Evolutionary conservation across 1,140 invertebrate genomes (phyloP).

Genomic region (Cyphomyrmex costatus): DNA sequence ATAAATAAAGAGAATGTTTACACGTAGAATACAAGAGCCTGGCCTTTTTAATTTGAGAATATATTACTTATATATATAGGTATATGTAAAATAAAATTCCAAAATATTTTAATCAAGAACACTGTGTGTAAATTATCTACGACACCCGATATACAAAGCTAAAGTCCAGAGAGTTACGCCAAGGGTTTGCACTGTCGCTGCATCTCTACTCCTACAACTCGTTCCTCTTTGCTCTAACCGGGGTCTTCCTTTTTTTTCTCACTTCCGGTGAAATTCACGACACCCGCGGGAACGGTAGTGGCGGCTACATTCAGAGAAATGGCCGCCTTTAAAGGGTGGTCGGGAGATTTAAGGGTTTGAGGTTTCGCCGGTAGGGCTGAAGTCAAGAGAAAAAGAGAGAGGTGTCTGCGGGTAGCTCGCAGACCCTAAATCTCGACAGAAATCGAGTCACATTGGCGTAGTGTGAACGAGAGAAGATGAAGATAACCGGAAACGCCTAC

Average conservation of each 20-base stretch:
- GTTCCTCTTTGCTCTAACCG: constrained; percentile 17
- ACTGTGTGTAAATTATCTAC: constrained; percentile 7
- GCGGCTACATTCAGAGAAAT: constrained; percentile 67
- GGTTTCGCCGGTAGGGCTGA: constrained; percentile 52
- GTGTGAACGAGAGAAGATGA: constrained; percentile 68
- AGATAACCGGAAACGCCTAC: constrained; percentile 69
- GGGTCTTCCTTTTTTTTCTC: constrained; percentile 42
- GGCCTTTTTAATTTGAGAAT: not conserved
- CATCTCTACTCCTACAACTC: constrained; percentile 1
- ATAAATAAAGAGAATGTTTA: not conserved
- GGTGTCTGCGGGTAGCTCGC: constrained; percentile 31
- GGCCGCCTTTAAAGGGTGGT: constrained; percentile 60
- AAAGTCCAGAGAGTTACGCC: constrained; percentile 26
- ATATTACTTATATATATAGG: not conserved
- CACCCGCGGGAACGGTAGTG: constrained; percentile 67
- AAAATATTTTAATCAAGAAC: constrained; percentile 21
- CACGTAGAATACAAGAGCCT: not conserved
- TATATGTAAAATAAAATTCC: not conserved
- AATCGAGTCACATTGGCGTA: constrained; percentile 68
- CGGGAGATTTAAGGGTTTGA: constrained; percentile 66
- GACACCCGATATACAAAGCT: constrained; percentile 17
- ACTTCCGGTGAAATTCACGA: constrained; percentile 68
- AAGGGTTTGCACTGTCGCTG: constrained; percentile 21
- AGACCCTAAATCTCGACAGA: constrained; percentile 68
- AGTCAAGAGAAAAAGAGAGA: constrained; percentile 41